These are phyloP conservation scores for Neolamprologus sp. DNA, from an alignment of 2,113 vertebrate species.

Conservation along the genomic window DNA sequence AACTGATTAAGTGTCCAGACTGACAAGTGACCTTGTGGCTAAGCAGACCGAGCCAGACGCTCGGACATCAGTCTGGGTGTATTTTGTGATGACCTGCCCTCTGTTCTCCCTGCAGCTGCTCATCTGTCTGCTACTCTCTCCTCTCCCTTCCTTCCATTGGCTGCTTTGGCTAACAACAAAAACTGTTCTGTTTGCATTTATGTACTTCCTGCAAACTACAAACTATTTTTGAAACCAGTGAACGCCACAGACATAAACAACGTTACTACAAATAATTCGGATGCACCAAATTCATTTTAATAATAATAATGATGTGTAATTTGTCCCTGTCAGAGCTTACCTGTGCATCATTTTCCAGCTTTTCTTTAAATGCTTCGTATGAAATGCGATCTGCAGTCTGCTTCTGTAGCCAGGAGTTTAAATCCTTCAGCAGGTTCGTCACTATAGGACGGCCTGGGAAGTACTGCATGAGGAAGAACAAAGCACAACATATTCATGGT, in stretches of 20 bases:
- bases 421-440: constrained; percentile 72
- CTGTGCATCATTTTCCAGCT: constrained; percentile 71
- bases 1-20: not conserved
- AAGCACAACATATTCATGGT: not conserved
- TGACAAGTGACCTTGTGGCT: constrained; percentile 20
- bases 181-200: not conserved
- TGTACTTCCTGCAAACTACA: not conserved
- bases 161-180: not conserved
- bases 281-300: not conserved
- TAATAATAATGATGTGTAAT: rapidly evolving
- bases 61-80: not conserved
- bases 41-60: not conserved
- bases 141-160: not conserved
- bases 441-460: constrained; percentile 81
- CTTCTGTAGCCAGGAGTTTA: constrained; percentile 71
- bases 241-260: not conserved
- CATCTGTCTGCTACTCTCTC: not conserved
- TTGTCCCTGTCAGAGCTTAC: constrained; percentile 48
- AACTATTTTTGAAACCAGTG: not conserved
- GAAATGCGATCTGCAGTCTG: constrained; percentile 64
- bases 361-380: constrained; percentile 64
- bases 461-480: constrained; percentile 63
- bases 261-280: not conserved
- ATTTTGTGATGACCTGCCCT: not conserved
- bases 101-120: not conserved